Evolutionary conservation across 1,140 invertebrate species (phyloP), one percentile per base, ranked within the genome.

Genomic region (Brachionus paranguensis): DNA sequence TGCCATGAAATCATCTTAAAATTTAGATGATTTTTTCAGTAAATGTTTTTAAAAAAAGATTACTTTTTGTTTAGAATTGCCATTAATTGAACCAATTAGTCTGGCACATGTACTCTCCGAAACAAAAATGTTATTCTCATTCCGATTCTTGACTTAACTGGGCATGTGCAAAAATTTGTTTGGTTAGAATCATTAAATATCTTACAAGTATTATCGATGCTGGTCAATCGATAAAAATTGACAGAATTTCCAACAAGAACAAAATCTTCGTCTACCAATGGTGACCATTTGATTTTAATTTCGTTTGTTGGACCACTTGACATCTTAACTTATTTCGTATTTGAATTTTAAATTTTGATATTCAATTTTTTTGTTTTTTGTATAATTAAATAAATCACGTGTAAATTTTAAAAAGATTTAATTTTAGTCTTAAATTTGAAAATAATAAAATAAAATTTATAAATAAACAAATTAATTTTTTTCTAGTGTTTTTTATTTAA

Each of bases 181-280:
- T 11, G 10, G 4, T 37, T 33, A 29, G 10, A 8, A 24, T 55
- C 53, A 24, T 33, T 1, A 53, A n/a, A 17, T 29, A 53, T 53
- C 76, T 53, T 29, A 64, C 76, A 64, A 8, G 24, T 7, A 53
- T 8, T 53, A 53, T 79, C 45, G 29, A 79, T 33, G 76, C 55
- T 79, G 12, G 55, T 64, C 11, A 79, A n/a, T 45, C 41, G 17
- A 64, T 81, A 81, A 37, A 81, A 64, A 12, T 41, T 43, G 24
- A 81, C 78, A 7, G 53, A 41, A 27, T 64, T 68, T 14, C 78
- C 78, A 10, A 81, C 78, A 41, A 81, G 78, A 10, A 81, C 27
- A 64, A 81, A 81, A 17, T 81, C 78, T 41, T 81, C 64, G 12
- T 81, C 78, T 10, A 47, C 43, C 10, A 64, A 37, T 68, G 78